Evolutionary conservation across 1,140 invertebrate genomes (phyloP).

Genomic region (Spodoptera litura): DNA sequence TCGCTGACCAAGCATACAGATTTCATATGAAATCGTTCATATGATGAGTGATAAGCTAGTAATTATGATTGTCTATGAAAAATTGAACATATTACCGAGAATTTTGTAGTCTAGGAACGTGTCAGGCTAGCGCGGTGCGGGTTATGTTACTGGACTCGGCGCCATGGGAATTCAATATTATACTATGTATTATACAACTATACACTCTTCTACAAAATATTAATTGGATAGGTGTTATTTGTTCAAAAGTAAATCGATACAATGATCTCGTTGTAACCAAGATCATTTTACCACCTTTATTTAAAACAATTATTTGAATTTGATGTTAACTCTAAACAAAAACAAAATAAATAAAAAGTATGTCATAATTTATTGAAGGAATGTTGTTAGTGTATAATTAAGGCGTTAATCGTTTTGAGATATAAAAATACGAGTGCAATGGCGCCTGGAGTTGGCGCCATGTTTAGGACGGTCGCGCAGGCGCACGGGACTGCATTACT

Average conservation of each 20-base stretch:
- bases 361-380: slow-evolving; percentile 50
- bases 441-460: slow-evolving; percentile 57
- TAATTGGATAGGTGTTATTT: too few species aligned
- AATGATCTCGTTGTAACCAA: too few species aligned
- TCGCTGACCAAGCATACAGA: slow-evolving; percentile 71
- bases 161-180: not conserved
- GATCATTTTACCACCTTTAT: too few species aligned
- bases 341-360: slow-evolving; percentile 19
- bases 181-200: too few species aligned
- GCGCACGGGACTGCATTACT: slow-evolving; percentile 57
- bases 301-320: not conserved
- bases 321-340: not conserved
- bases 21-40: slow-evolving; percentile 76
- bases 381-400: slow-evolving; percentile 54
- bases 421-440: slow-evolving; percentile 38
- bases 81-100: slow-evolving; percentile 58
- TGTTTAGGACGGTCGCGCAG: slow-evolving; percentile 30
- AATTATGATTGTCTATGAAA: slow-evolving; percentile 58
- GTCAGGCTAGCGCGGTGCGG: slow-evolving; percentile 6
- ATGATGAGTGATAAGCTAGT: slow-evolving; percentile 61
- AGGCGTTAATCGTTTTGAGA: slow-evolving; percentile 49
- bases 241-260: too few species aligned
- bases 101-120: slow-evolving; percentile 49
- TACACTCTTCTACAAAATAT: too few species aligned
- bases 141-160: slow-evolving; percentile 13